These are phyloP conservation scores for Galeopterus variegatus DNA, from an alignment of 2,113 vertebrate species.

Conservation along the genomic window DNA sequence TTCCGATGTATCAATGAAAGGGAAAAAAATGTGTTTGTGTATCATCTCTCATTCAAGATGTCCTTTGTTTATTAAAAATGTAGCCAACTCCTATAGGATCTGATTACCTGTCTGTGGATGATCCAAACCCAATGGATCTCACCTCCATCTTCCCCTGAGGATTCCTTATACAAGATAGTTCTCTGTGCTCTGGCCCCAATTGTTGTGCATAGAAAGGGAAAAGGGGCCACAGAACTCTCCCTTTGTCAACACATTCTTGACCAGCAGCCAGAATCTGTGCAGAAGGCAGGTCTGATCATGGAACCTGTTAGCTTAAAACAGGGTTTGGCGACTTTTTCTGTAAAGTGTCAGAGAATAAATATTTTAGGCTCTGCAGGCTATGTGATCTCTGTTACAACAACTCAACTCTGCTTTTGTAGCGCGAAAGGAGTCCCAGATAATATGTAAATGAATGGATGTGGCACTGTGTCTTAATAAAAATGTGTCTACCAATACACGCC, in stretches of 20 bases:
- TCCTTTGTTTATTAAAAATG: not conserved
- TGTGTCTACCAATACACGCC: not conserved
- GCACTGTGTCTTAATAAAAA: not conserved
- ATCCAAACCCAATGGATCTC: not conserved
- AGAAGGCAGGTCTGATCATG: not conserved
- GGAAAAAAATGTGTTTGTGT: not conserved
- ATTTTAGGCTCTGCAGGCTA: not conserved
- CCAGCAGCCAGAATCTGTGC: not conserved
- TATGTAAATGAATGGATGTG: not conserved
- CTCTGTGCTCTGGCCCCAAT: not conserved
- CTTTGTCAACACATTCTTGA: not conserved
- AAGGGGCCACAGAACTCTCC: accelerated
- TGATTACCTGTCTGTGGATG: not conserved
- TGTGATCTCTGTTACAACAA: not conserved
- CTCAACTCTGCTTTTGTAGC: accelerated
- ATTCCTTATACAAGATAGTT: not conserved
- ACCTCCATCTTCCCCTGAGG: not conserved
- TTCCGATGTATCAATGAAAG: not conserved
- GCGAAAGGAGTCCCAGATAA: not conserved
- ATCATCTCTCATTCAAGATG: not conserved
- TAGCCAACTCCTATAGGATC: not conserved
- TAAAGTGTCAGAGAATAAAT: not conserved
- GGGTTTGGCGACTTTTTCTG: not conserved
- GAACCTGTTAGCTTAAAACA: not conserved
- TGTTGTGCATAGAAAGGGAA: not conserved